Evolutionary conservation across 2,888 invertebrate species (phyloP), one percentile per base, ranked within the genome.

Genomic region (Hipparchia semele): DNA sequence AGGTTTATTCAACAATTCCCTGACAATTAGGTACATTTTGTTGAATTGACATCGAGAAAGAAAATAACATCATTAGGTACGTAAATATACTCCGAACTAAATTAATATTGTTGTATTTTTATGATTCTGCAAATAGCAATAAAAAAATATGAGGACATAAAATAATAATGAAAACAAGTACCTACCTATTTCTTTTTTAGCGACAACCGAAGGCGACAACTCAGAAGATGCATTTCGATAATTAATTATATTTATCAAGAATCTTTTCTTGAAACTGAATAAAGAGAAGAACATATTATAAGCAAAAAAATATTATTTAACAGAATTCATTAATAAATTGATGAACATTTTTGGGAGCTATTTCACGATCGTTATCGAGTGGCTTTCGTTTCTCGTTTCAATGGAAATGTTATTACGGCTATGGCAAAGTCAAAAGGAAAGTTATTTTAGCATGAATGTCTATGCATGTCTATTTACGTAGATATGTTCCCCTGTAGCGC

Each of bases 291-390:
- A 6, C 49, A 64, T 64, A 49, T 46, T 62, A n/a, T n/a, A n/a
- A 53, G 51, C 33, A 51, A 65, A 65, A 53, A 65, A 46, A 62
- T 10, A 49, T 23, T 49, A 49, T 64, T 59, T 61, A n/a, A 61
- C 12, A 45, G 45, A 61, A 61, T 45, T 64, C 23, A 49, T 49
- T 46, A 62, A 62, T n/a, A 62, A 62, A 62, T n/a, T 49, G 49
- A 23, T 9, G 64, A 8, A 64, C 23, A 51, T 51, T 46, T 64
- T 64, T 64, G 64, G 49, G 1, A 51, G 49, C 46, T 51, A 23
- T 64, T 23, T 23, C 10, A 12, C 12, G 39, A 45, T 45, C 12
- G 45, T 61, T 61, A 61, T 45, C 45, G 23, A 58, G 23, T 58
- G 6, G 3, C 49, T 49, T 6, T 64, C 8, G 23, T 23, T 64